Conservation (phyloP, 2,888 invertebrate species). For the Apomyelois bistriatella region DNA sequence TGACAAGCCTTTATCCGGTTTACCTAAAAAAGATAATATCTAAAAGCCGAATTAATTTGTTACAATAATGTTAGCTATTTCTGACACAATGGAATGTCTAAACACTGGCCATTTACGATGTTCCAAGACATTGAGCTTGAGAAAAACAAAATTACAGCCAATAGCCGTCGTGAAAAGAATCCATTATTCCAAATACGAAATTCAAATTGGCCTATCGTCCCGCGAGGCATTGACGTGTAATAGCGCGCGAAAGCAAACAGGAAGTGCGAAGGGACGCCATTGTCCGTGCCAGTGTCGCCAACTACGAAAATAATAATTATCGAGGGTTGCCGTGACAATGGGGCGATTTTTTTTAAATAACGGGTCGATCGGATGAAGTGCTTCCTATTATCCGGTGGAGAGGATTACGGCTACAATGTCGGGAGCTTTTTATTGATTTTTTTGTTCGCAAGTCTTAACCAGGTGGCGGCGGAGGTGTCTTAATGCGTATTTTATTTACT, state of each 20-base stretch:
- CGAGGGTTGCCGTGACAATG: constrained; percentile 68
- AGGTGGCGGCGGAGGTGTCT: constrained; percentile 63
- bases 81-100: constrained; percentile 18
- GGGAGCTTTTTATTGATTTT: constrained; percentile 45
- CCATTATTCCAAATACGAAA: constrained; percentile 68
- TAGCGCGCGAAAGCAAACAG: constrained; percentile 79
- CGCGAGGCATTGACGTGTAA: constrained; percentile 74
- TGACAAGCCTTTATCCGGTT: background rate
- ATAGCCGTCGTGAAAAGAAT: constrained; percentile 54
- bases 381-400: constrained; percentile 68
- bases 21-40: background rate
- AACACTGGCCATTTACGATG: constrained; percentile 33
- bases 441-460: constrained; percentile 50
- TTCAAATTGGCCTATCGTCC: constrained; percentile 75
- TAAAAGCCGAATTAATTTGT: background rate
- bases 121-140: constrained; percentile 28
- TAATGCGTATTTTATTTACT: constrained; percentile 64
- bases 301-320: constrained; percentile 80
- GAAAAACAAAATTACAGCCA: constrained; percentile 62
- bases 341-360: constrained; percentile 63
- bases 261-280: constrained; percentile 69
- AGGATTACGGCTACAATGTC: constrained; percentile 72
- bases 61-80: constrained; percentile 14
- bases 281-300: constrained; percentile 75
- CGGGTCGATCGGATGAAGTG: constrained; percentile 75